phyloP scores from a whole-genome alignment of 1,140 invertebrate species.

The Lineus longissimus region DNA sequence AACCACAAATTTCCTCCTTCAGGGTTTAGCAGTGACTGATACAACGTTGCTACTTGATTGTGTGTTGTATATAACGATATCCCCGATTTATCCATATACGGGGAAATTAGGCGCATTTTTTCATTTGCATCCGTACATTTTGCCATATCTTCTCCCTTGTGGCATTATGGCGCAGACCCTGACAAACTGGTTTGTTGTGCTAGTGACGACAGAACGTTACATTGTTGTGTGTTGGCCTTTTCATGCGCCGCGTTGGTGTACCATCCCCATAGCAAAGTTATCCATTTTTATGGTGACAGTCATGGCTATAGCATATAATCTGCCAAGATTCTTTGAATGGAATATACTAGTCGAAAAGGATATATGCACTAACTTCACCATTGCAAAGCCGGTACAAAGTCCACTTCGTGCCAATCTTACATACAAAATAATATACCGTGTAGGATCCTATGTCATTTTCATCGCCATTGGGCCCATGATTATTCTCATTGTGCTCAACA shows the following conservation, averaged over 20 bases:
- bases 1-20: conserved; percentile 6
- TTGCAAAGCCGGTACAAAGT: background rate
- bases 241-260: conserved; percentile 5
- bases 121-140: conserved; percentile 4
- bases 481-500: background rate
- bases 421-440: background rate
- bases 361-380: conserved; percentile 1
- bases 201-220: conserved; percentile 15
- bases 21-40: conserved; percentile 12
- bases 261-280: conserved; percentile 3
- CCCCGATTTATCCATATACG: conserved; percentile 6
- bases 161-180: conserved; percentile 12
- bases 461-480: background rate
- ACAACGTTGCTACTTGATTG: conserved; percentile 5
- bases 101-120: conserved; percentile 11
- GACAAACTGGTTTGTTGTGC: conserved; percentile 15
- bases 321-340: conserved; percentile 15
- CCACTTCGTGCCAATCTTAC: background rate
- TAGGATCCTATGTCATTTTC: background rate
- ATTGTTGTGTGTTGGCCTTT: conserved; percentile 10
- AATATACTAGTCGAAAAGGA: background rate
- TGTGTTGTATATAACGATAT: conserved; percentile 10
- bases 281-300: background rate
- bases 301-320: conserved; percentile 12
- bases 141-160: conserved; percentile 7